These are phyloP conservation scores for Morbakka virulenta DNA, from an alignment of 30 jellyfish, hydroid and myxozoan genomes.

Conservation along the genomic window DNA sequence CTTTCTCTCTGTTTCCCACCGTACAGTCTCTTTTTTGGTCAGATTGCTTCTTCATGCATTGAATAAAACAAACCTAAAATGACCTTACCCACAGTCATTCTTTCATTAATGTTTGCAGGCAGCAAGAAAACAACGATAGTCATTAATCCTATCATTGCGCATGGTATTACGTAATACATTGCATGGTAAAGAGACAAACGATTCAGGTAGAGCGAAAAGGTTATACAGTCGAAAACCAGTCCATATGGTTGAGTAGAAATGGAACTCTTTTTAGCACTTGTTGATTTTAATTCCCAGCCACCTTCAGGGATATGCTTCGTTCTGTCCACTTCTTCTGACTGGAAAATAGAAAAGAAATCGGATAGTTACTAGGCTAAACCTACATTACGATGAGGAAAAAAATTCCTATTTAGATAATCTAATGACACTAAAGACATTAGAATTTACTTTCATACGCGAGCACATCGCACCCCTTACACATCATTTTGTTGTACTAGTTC, in stretches of 20 bases:
- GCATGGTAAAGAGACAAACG: conserved; percentile 74
- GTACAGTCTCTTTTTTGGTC: too few species aligned
- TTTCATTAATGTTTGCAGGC: conserved; percentile 75
- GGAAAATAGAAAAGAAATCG: neutral
- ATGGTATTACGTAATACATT: conserved; percentile 71
- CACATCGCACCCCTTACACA: too few species aligned
- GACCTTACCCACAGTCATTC: conserved; percentile 88
- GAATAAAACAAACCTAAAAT: too few species aligned
- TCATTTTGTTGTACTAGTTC: too few species aligned
- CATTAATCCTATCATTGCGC: conserved; percentile 75
- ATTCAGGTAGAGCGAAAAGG: conserved; percentile 22
- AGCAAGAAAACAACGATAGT: conserved; percentile 57
- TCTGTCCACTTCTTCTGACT: conserved; percentile 36
- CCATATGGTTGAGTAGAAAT: conserved; percentile 3
- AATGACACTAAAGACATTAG: too few species aligned
- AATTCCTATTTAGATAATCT: too few species aligned
- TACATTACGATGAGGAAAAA: too few species aligned
- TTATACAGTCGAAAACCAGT: conserved; percentile 32
- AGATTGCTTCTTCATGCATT: too few species aligned
- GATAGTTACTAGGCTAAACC: too few species aligned
- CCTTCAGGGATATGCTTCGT: conserved; percentile 48
- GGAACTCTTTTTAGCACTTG: conserved; percentile 1
- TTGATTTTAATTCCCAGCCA: conserved; percentile 60
- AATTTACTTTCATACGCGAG: too few species aligned
- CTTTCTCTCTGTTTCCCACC: too few species aligned